Base-by-base conservation (phyloP, 2,888 invertebrate species). In the Cacoxenus indagator region DNA sequence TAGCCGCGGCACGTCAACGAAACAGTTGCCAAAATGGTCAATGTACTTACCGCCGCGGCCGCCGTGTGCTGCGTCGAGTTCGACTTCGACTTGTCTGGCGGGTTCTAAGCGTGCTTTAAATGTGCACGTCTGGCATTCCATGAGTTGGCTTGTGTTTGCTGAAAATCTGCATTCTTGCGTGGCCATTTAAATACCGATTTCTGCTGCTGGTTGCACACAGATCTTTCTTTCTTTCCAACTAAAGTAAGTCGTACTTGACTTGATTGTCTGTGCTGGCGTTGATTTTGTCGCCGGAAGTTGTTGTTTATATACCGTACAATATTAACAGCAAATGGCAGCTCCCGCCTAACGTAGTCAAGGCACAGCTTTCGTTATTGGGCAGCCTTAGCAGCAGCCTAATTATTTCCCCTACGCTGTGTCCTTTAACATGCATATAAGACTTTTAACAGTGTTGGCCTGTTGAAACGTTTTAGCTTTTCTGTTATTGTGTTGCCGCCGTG, bases 231-330 rank as follows among this genome's bases (percentile, higher is more conserved):
- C n/a, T n/a, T n/a, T n/a, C n/a, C n/a, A n/a, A n/a, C n/a, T n/a
- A n/a, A n/a, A n/a, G n/a, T n/a, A n/a, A n/a, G n/a, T n/a, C n/a
- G n/a, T n/a, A n/a, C n/a, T n/a, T n/a, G n/a, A n/a, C n/a, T n/a
- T n/a, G n/a, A n/a, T n/a, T 55, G 24, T 43, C 37, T 31, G n/a
- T 24, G 48, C 17, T 43, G 69, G 83, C 82, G 83, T 82, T 77
- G 77, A 83, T 80, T 81, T 51, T 83, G 83, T 82, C 80, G 80
- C 80, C 80, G 80, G 80, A 80, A 83, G 79, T 83, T 71, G 79
- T 83, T 71, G 61, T 45, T 62, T 62, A 62, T 62, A 43, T 22
- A 70, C 64, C 65, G 29, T 64, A 65, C 61, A 65, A 62, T 62
- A 43, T 78, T 51, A 51, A 9, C 24, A 1, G 31, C 43, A 43